phyloP scores from a whole-genome alignment of 64 coral and sea anemone species.

The Acropora yongei region DNA sequence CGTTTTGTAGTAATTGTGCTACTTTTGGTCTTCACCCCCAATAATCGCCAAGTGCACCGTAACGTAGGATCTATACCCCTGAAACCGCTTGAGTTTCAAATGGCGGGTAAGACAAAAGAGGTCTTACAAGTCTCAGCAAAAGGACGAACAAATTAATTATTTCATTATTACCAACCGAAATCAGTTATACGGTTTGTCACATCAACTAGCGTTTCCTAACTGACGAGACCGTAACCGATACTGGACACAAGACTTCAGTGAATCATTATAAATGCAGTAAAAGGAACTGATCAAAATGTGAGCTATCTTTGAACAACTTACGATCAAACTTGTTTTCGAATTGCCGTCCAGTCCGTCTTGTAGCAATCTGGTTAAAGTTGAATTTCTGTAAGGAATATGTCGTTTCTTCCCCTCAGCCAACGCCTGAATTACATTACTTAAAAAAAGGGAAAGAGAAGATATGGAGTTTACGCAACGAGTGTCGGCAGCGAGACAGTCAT shows the following conservation, averaged over 20 bases:
- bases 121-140: too few relatives aligned
- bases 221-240: too few relatives aligned
- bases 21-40: neutral
- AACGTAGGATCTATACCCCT: too few relatives aligned
- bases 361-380: slow-evolving; percentile 79
- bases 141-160: too few relatives aligned
- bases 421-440: slow-evolving; percentile 91
- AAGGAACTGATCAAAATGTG: neutral
- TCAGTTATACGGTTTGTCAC: too few relatives aligned
- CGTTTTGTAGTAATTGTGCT: neutral
- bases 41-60: neutral
- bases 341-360: slow-evolving; percentile 89
- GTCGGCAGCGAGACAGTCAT: too few relatives aligned
- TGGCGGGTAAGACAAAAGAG: too few relatives aligned
- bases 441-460: neutral
- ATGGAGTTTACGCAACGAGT: neutral
- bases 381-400: slow-evolving; percentile 90
- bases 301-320: slow-evolving; percentile 33
- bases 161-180: too few relatives aligned
- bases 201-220: too few relatives aligned
- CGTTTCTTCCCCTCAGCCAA: slow-evolving; percentile 79
- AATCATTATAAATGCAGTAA: too few relatives aligned
- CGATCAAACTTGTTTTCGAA: slow-evolving; percentile 86
- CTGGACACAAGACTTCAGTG: too few relatives aligned
- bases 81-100: too few relatives aligned